phyloP scores from a whole-genome alignment of 1,140 invertebrate species.

The Bursaphelenchus mucronatus region DNA sequence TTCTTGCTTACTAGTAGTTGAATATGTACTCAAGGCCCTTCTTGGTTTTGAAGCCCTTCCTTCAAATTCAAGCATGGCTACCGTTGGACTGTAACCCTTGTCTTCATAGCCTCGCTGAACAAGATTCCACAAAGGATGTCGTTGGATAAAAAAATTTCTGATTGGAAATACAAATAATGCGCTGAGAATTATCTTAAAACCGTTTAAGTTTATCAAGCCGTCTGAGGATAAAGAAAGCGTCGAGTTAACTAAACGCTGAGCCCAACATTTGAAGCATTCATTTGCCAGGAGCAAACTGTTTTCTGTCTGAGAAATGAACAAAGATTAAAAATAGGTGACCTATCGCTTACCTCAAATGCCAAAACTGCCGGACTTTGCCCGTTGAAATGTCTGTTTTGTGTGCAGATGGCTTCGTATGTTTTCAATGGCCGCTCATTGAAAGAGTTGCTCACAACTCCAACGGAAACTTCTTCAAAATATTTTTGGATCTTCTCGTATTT shows the following conservation, averaged over 20 bases:
- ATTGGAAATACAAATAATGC: conserved; percentile 39
- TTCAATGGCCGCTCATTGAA: conserved; percentile 33
- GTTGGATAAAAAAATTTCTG: conserved; percentile 28
- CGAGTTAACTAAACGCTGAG: conserved; percentile 51
- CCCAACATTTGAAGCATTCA: conserved; percentile 56
- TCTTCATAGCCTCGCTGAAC: too few relatives aligned
- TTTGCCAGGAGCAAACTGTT: conserved; percentile 44
- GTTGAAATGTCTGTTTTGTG: conserved; percentile 33
- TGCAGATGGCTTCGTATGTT: conserved; percentile 46
- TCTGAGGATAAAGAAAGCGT: conserved; percentile 36
- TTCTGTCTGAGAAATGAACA: conserved; percentile 36
- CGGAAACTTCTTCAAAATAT: too few relatives aligned
- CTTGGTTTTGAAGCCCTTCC: too few relatives aligned
- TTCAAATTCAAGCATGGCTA: conserved; percentile 40
- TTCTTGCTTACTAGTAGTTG: too few relatives aligned
- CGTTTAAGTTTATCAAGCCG: conserved; percentile 13
- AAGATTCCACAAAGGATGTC: conserved; percentile 11
- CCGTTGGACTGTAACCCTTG: conserved; percentile 32
- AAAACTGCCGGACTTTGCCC: conserved; percentile 45
- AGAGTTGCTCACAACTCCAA: conserved; percentile 28
- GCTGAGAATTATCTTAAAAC: conserved; percentile 46
- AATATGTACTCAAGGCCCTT: too few relatives aligned
- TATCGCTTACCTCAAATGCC: conserved; percentile 45
- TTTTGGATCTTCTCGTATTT: too few relatives aligned
- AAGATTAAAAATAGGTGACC: neutral